These are phyloP conservation scores for Hypsibius dujardini DNA, from an alignment of 1,140 invertebrate genomes.

Conservation along the genomic window DNA sequence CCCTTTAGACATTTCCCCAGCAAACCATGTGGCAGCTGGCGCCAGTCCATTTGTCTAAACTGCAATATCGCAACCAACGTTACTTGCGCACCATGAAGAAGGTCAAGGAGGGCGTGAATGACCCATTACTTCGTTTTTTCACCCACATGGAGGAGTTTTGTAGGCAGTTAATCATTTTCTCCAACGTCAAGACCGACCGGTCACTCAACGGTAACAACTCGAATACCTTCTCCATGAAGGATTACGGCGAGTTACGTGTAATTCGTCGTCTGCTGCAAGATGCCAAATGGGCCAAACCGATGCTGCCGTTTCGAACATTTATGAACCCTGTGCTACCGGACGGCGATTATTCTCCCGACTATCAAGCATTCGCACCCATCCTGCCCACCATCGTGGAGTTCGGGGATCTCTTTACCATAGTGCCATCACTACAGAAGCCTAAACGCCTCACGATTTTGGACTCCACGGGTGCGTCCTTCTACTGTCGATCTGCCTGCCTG, in stretches of 20 bases:
- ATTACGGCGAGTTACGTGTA: neutral
- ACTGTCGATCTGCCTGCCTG: no score
- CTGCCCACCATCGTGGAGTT: slow-evolving; percentile 38
- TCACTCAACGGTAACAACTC: no score
- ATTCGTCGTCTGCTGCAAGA: neutral
- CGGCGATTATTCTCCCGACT: neutral
- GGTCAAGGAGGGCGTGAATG: neutral
- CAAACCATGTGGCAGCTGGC: slow-evolving; percentile 14
- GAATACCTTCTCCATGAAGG: neutral
- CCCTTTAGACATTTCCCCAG: neutral
- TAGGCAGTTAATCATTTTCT: neutral
- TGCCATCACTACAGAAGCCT: slow-evolving; percentile 66
- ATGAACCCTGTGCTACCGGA: neutral
- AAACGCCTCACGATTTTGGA: slow-evolving; percentile 33
- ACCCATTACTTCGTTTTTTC: neutral
- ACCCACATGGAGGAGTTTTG: neutral
- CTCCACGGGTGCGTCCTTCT: neutral
- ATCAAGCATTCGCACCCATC: neutral
- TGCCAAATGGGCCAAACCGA: neutral
- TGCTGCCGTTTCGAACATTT: slow-evolving; percentile 5
- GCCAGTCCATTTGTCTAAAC: neutral
- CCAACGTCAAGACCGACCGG: neutral
- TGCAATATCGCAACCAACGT: neutral
- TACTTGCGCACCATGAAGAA: neutral
- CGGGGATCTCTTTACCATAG: slow-evolving; percentile 52